Evolutionary conservation across 2,113 vertebrate genomes (phyloP).

Genomic region (Oreochromis spilurus): DNA sequence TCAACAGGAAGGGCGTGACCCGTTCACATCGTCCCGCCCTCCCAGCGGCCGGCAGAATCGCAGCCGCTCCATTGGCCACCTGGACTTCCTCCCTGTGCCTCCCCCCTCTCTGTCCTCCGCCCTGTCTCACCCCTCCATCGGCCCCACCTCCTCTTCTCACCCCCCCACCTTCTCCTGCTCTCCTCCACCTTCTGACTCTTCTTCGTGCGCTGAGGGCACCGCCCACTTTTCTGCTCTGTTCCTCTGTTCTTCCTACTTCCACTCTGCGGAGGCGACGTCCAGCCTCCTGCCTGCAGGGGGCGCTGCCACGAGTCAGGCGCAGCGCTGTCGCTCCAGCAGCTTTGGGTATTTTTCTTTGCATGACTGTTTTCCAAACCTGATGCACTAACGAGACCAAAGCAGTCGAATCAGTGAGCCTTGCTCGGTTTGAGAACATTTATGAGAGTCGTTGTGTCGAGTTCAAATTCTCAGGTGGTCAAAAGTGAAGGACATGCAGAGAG

Average conservation of each 20-base stretch:
- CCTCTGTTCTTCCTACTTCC: conserved; percentile 79
- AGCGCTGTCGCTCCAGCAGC: conserved; percentile 76
- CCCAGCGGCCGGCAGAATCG: conserved; percentile 77
- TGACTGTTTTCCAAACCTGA: not conserved
- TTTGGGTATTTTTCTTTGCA: conserved; percentile 76
- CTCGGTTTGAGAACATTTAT: fast-evolving
- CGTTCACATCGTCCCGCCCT: conserved; percentile 18
- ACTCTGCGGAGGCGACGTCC: conserved; percentile 73
- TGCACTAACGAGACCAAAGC: not conserved
- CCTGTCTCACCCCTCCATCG: conserved; percentile 34
- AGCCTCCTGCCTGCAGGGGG: conserved; percentile 76
- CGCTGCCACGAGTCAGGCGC: conserved; percentile 57
- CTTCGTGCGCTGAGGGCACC: not conserved
- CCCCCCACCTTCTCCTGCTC: not conserved
- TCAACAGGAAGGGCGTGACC: conserved; percentile 42
- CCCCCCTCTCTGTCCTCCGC: conserved; percentile 31
- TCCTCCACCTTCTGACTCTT: not conserved
- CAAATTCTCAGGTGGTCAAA: not conserved
- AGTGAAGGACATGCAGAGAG: not conserved
- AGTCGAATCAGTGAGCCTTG: not conserved
- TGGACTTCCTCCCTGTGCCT: conserved; percentile 71
- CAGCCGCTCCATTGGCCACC: conserved; percentile 82
- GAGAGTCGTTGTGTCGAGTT: not conserved
- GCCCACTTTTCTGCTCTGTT: conserved; percentile 65
- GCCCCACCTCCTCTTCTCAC: not conserved